Conservation (phyloP, 2,888 invertebrate genomes). For the Macrosoma leucophasiata region DNA sequence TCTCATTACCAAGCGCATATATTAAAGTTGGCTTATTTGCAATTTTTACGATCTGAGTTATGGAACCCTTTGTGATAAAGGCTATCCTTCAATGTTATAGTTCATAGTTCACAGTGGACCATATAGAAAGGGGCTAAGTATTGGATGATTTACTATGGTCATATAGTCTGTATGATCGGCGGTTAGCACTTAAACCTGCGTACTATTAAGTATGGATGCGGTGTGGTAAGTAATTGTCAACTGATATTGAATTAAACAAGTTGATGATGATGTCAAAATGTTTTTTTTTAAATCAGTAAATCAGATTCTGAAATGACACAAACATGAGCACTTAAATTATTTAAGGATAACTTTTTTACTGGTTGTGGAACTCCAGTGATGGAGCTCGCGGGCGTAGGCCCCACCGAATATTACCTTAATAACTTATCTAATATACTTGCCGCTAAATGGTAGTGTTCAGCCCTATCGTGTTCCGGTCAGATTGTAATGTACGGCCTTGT, state of each 20-base stretch:
- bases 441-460: too few species aligned
- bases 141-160: slow-evolving; percentile 63
- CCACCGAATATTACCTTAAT: too few species aligned
- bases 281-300: not conserved
- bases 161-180: slow-evolving; percentile 65
- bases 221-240: slow-evolving; percentile 24
- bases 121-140: slow-evolving; percentile 54
- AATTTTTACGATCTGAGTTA: slow-evolving; percentile 67
- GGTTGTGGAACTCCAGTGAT: too few species aligned
- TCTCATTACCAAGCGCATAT: slow-evolving; percentile 52
- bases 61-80: slow-evolving; percentile 52
- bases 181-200: slow-evolving; percentile 51
- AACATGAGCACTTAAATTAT: too few species aligned
- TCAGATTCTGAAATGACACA: too few species aligned
- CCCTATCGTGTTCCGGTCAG: too few species aligned
- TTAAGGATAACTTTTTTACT: too few species aligned
- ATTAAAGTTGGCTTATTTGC: slow-evolving; percentile 57
- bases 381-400: too few species aligned
- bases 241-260: not conserved
- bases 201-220: slow-evolving; percentile 35
- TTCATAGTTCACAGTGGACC: slow-evolving; percentile 61
- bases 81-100: slow-evolving; percentile 71
- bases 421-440: too few species aligned
- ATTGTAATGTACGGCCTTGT: too few species aligned
- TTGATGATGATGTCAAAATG: slow-evolving; percentile 4